A percentile compares a stretch with the other conserved stretches of the same genome.
These are phyloP conservation scores for Conus ventricosus DNA, from an alignment of 1,140 invertebrate genomes.

Conservation along the genomic window DNA sequence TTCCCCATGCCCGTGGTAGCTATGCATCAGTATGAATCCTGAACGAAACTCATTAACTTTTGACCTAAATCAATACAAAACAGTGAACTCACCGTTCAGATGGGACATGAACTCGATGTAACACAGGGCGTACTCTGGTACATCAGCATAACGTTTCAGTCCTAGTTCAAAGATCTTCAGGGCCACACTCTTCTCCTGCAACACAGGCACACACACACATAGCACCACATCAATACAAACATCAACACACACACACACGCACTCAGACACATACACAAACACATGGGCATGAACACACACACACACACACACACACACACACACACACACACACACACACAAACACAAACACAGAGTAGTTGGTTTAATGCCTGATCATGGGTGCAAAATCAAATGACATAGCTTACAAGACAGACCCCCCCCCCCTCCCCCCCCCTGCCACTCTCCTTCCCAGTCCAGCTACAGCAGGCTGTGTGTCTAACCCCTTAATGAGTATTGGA, in stretches of 20 bases:
- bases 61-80: no score
- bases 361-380: no score
- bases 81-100: constrained; percentile 87
- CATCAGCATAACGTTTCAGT: constrained; percentile 95
- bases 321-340: neutral
- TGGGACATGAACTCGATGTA: constrained; percentile 99
- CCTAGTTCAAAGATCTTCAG: constrained; percentile 99
- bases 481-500: no score
- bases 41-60: no score
- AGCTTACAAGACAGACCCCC: no score
- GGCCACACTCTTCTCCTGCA: constrained; percentile 95
- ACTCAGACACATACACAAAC: neutral
- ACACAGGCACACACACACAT: constrained; percentile 48
- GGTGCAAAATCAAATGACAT: no score
- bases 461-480: no score
- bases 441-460: no score
- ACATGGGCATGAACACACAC: neutral
- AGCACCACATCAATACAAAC: neutral
- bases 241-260: neutral
- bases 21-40: no score
- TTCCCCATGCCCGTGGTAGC: no score
- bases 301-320: neutral
- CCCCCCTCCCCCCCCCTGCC: no score
- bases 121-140: constrained; percentile 94
- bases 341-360: neutral